Evolutionary conservation across 2,888 invertebrate genomes (phyloP), one percentile per base, ranked within the genome.

Genomic region (Macaria liturata): DNA sequence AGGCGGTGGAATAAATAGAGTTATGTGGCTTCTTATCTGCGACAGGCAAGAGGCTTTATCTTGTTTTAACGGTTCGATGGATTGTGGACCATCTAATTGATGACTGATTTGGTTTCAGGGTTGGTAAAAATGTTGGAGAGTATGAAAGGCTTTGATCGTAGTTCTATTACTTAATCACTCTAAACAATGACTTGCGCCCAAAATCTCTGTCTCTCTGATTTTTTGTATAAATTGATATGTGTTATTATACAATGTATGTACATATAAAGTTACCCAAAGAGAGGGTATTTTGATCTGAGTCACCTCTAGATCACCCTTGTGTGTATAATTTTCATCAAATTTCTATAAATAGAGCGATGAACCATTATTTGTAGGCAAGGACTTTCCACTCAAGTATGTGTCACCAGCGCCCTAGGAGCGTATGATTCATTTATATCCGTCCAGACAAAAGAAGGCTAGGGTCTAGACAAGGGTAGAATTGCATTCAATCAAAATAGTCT

Each of bases 1-100:
- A 69, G 68, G 69, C 69, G 71, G 69, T 74, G 20, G 79, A 74
- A 74, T 74, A 74, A 77, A 75, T 75, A 64, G 69, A 64, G 64
- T 70, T 68, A 66, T 54, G 53, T 51, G 57, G 55, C 40, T 51
- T 53, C 50, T 61, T 65, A 53, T 50, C 64, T 47, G 44, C 44
- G 4, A 45, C 32, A 42, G 49, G 52, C 46, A 55, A 49, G 57
- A 9, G 9, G 9, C 43, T 43, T 37, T 37, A 37, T 37, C 34
- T 1, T 3, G 34, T 37, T 37, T 37, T 37, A 37, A 37, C 34
- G 34, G 34, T 7, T 7, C 34, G 34, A 37, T 37, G 34, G 34
- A 6, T 37, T 37, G 34, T 37, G 34, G 4, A 4, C 7, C 5
- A 37, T 37, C 5, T 37, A 37, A 37, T 37, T 37, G 34, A 37